Conservation (phyloP, 2,797 vertebrate genomes). For the Hyperoplus lanceolatus region DNA sequence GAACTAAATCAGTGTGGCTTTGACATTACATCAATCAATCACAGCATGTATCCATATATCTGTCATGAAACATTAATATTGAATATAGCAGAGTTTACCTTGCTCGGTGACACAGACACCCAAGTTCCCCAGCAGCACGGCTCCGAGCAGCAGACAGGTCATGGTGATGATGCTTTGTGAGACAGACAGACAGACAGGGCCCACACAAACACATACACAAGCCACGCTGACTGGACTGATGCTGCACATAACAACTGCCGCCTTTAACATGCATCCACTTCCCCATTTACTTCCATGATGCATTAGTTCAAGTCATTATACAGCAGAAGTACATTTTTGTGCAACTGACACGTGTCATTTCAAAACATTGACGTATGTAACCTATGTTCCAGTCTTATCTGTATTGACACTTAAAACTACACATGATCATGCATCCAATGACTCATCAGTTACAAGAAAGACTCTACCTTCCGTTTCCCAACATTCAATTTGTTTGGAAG, state of each 20-base stretch:
- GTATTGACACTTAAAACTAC: too few species aligned
- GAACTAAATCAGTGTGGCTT: neutral
- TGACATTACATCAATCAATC: neutral
- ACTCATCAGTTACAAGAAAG: neutral
- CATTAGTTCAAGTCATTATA: neutral
- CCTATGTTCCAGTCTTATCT: neutral
- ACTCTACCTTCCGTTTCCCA: neutral
- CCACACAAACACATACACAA: neutral
- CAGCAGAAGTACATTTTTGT: slow-evolving; percentile 30
- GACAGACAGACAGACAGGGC: neutral
- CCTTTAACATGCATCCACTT: slow-evolving; percentile 56
- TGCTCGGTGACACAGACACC: slow-evolving; percentile 15
- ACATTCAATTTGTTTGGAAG: neutral
- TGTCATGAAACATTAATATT: neutral
- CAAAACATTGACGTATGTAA: slow-evolving; percentile 3
- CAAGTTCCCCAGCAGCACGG: slow-evolving; percentile 61
- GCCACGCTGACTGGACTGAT: slow-evolving; percentile 25
- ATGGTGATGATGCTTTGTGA: slow-evolving; percentile 43
- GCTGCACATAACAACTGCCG: neutral
- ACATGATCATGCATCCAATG: neutral
- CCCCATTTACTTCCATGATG: slow-evolving; percentile 31
- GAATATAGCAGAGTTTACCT: slow-evolving; percentile 57
- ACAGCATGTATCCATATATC: neutral
- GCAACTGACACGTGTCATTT: neutral
- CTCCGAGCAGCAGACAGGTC: slow-evolving; percentile 54